Percentiles rank a stretch among this genome's conserved stretches.
Evolutionary conservation across 2,113 vertebrate genomes (phyloP).

Genomic region (Callipepla californica): DNA sequence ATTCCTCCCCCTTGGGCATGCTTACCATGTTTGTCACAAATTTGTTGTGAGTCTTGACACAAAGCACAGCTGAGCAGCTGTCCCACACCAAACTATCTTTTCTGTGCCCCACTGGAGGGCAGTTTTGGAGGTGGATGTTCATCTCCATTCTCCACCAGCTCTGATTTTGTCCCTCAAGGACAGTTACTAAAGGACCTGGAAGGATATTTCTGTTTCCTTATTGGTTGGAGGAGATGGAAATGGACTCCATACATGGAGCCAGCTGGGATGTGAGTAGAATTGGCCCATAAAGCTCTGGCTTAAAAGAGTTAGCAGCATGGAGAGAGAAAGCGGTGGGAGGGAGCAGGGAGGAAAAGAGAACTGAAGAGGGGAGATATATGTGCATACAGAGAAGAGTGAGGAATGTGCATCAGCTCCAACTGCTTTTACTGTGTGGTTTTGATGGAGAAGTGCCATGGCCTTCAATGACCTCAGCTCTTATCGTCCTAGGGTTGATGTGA

Average conservation of each 20-base stretch:
- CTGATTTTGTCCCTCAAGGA: slow-evolving; percentile 8
- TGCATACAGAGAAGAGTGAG: not conserved
- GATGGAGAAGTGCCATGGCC: not conserved
- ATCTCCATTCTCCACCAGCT: not conserved
- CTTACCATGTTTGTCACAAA: not conserved
- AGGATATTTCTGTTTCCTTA: not conserved
- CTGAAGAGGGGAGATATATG: not conserved
- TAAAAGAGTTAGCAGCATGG: not conserved
- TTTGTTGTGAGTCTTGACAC: not conserved
- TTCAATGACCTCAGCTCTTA: slow-evolving; percentile 56
- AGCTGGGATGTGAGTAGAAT: slow-evolving; percentile 27
- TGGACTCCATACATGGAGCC: not conserved
- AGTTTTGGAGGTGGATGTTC: not conserved
- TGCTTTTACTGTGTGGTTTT: slow-evolving; percentile 53
- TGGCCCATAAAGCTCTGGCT: not conserved
- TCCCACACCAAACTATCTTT: not conserved
- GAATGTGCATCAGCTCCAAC: not conserved
- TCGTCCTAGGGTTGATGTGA: slow-evolving; percentile 18
- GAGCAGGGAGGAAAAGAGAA: not conserved
- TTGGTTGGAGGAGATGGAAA: not conserved
- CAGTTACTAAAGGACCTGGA: not conserved
- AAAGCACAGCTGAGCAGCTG: not conserved
- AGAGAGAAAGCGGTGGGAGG: not conserved
- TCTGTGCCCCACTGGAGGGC: not conserved
- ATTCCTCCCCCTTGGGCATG: not conserved